These are phyloP conservation scores for Chiloscyllium plagiosum DNA, from an alignment of 2,113 vertebrate species.

Conservation along the genomic window DNA sequence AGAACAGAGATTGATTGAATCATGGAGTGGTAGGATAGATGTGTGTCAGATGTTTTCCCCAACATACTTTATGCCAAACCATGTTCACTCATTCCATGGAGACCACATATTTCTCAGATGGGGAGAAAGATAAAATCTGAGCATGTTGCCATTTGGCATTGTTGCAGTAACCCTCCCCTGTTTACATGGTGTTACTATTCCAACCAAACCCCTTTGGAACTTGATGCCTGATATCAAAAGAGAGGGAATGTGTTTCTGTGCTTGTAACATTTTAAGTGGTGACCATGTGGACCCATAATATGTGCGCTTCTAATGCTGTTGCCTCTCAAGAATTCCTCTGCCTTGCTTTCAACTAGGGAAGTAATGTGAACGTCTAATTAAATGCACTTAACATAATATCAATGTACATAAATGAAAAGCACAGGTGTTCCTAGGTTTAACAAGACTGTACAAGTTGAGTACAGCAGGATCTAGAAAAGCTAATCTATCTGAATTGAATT, in stretches of 20 bases:
- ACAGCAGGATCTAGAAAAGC: background rate
- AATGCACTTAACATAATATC: background rate
- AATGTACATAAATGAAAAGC: background rate
- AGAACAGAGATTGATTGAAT: background rate
- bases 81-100: background rate
- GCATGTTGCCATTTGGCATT: background rate
- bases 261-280: background rate
- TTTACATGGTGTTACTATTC: background rate
- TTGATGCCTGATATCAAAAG: background rate
- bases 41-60: background rate
- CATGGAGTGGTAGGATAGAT: background rate
- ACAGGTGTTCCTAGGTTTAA: background rate
- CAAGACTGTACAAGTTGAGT: constrained; percentile 11
- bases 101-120: background rate
- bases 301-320: background rate
- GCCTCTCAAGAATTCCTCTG: background rate
- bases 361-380: background rate
- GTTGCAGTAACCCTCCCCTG: background rate
- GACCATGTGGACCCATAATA: background rate
- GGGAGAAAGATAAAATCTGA: background rate
- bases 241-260: background rate
- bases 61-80: background rate
- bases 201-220: background rate
- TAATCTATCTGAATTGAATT: constrained; percentile 20
- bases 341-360: background rate